Percentiles rank a stretch among this genome's conserved stretches.
phyloP scores from a whole-genome alignment of 2,888 invertebrate species.

The Atethmia centrago region DNA sequence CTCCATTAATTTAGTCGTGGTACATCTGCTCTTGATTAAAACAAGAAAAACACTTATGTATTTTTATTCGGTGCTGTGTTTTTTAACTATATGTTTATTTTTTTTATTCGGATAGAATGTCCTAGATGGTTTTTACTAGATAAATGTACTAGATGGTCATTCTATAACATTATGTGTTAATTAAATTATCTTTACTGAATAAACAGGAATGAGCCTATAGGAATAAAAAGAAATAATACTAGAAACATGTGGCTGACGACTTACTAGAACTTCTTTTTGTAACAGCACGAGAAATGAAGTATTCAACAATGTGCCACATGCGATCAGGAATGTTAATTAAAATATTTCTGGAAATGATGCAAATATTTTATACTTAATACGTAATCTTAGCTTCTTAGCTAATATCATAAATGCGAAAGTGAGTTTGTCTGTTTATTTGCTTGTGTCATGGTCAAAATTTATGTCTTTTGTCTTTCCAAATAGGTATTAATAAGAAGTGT shows the following conservation, averaged over 20 bases:
- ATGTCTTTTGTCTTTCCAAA: too few species aligned
- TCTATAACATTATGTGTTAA: not conserved
- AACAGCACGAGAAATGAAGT: conserved; percentile 5
- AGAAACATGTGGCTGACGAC: conserved; percentile 21
- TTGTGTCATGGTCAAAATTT: too few species aligned
- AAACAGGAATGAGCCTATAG: not conserved
- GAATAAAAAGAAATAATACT: conserved; percentile 20
- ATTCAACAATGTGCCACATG: conserved; percentile 11
- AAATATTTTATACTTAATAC: too few species aligned
- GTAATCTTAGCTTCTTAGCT: too few species aligned
- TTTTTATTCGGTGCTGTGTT: too few species aligned
- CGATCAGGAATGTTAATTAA: not conserved
- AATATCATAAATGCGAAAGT: too few species aligned
- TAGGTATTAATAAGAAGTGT: too few species aligned
- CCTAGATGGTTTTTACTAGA: too few species aligned
- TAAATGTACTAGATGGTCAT: too few species aligned
- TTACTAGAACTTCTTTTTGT: conserved; percentile 14
- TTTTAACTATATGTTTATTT: too few species aligned
- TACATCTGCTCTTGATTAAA: conserved; percentile 18
- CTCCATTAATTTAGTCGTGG: not conserved
- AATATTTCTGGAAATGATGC: not conserved
- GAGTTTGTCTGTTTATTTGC: too few species aligned
- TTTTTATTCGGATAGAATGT: not conserved
- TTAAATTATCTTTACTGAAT: not conserved
- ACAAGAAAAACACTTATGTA: not conserved